Evolutionary conservation across 2,113 vertebrate genomes (phyloP).

Genomic region (Camelus bactrianus): DNA sequence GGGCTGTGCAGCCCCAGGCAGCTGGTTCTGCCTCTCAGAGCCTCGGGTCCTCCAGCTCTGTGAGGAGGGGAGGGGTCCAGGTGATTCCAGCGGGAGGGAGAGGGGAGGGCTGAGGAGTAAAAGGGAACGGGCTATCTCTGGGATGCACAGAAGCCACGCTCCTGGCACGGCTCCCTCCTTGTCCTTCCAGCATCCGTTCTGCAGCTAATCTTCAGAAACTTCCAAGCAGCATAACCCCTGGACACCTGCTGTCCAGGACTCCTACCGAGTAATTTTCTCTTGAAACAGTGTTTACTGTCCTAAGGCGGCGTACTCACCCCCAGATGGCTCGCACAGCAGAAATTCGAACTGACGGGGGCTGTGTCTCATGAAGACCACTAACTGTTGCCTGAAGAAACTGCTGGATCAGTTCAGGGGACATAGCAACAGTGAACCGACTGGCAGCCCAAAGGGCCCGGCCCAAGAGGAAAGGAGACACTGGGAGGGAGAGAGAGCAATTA

Average conservation of each 20-base stretch:
- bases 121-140: neutral
- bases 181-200: neutral
- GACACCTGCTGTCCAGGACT: neutral
- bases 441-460: conserved; percentile 98
- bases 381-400: conserved; percentile 99
- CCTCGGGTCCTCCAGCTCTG: neutral
- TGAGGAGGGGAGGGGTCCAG: neutral
- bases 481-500: conserved; percentile 73
- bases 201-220: neutral
- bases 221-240: neutral
- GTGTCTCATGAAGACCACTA: conserved; percentile 96
- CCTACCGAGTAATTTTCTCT: neutral
- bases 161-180: neutral
- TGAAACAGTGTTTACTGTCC: neutral
- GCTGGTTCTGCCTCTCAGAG: neutral
- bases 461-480: conserved; percentile 96
- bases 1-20: neutral
- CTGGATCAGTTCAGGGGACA: conserved; percentile 98
- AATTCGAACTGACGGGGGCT: conserved; percentile 97
- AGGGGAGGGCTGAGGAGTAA: neutral
- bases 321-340: conserved; percentile 98
- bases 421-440: conserved; percentile 97
- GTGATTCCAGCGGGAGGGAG: neutral
- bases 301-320: conserved; percentile 91
- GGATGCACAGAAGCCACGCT: neutral